Percentiles rank a stretch among this genome's conserved stretches.
These are phyloP conservation scores for Yponomeuta plumbellus DNA, from an alignment of 2,888 invertebrate species.

Conservation along the genomic window DNA sequence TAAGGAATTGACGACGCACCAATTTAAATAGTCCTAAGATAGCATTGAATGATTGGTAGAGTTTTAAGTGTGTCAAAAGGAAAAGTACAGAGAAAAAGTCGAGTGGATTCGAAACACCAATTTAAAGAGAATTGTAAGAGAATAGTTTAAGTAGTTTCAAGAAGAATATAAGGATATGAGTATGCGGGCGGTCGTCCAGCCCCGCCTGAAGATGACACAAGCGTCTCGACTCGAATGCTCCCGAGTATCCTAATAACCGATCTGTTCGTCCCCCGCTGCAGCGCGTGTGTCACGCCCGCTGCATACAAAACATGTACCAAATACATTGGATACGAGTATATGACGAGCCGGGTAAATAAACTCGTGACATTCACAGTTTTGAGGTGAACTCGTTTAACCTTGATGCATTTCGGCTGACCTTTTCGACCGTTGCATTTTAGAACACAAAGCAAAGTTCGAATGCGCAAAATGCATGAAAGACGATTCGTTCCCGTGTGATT, in stretches of 20 bases:
- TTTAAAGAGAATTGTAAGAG: background rate
- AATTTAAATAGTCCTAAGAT: too few relatives aligned
- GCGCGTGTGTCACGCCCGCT: slow-evolving; percentile 21
- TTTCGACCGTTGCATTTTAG: slow-evolving; percentile 14
- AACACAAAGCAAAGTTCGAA: slow-evolving; percentile 21
- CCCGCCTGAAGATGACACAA: slow-evolving; percentile 15
- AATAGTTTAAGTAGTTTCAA: slow-evolving; percentile 6
- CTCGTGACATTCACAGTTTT: slow-evolving; percentile 23
- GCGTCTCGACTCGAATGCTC: slow-evolving; percentile 26
- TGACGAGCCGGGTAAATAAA: slow-evolving; percentile 24
- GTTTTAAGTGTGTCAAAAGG: too few relatives aligned
- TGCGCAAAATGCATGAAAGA: slow-evolving; percentile 23
- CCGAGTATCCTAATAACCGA: slow-evolving; percentile 23
- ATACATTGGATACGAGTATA: slow-evolving; percentile 12
- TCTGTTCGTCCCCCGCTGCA: slow-evolving; percentile 21
- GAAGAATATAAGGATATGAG: slow-evolving; percentile 19
- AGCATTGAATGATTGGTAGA: too few relatives aligned
- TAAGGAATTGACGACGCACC: too few relatives aligned
- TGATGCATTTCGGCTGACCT: slow-evolving; percentile 20
- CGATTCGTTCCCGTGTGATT: slow-evolving; percentile 61
- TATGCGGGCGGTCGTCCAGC: slow-evolving; percentile 25
- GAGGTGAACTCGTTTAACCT: slow-evolving; percentile 27
- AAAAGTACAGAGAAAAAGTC: slow-evolving; percentile 16
- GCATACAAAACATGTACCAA: slow-evolving; percentile 21
- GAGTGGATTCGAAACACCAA: slow-evolving; percentile 8